A percentile compares a stretch with the other conserved stretches of the same genome.
phyloP scores from a whole-genome alignment of 1,140 invertebrate genomes.

The Lepidurus apus region DNA sequence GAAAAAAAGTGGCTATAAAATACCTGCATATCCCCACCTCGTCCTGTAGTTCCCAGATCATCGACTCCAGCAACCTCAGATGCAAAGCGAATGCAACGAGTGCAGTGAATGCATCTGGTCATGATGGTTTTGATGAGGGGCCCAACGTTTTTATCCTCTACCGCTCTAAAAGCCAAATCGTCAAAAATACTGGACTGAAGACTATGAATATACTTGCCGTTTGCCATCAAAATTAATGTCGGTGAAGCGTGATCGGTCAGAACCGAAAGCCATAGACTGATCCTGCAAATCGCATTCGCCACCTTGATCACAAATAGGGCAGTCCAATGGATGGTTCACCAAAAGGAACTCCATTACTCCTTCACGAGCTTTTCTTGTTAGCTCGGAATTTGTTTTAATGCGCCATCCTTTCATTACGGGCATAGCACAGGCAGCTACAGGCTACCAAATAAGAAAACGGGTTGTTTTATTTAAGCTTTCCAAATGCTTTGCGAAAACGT shows the following conservation, averaged over 20 bases:
- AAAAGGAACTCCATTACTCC: too few relatives aligned
- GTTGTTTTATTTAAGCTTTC: too few relatives aligned
- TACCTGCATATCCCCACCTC: constrained; percentile 91
- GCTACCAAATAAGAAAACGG: constrained; percentile 56
- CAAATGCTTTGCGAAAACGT: constrained; percentile 30
- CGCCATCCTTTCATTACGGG: constrained; percentile 98
- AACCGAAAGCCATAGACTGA: constrained; percentile 99
- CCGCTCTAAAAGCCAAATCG: constrained; percentile 60
- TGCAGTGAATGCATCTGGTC: constrained; percentile 99
- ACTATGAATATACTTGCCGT: constrained; percentile 50
- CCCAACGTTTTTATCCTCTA: constrained; percentile 98
- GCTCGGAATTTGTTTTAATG: constrained; percentile 94
- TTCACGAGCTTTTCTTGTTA: constrained; percentile 64
- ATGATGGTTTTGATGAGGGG: constrained; percentile 98
- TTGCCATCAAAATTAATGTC: constrained; percentile 93
- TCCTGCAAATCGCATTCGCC: too few relatives aligned
- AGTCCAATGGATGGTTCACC: too few relatives aligned
- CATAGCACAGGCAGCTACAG: constrained; percentile 99
- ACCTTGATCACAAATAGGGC: too few relatives aligned
- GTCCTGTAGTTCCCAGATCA: constrained; percentile 93
- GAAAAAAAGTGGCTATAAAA: not conserved
- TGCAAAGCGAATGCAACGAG: constrained; percentile 92
- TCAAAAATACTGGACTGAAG: not conserved
- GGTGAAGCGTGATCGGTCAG: constrained; percentile 86
- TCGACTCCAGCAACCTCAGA: constrained; percentile 96